Base-by-base conservation (phyloP, 2,888 invertebrate genomes). In the Herminia tarsipennalis region DNA sequence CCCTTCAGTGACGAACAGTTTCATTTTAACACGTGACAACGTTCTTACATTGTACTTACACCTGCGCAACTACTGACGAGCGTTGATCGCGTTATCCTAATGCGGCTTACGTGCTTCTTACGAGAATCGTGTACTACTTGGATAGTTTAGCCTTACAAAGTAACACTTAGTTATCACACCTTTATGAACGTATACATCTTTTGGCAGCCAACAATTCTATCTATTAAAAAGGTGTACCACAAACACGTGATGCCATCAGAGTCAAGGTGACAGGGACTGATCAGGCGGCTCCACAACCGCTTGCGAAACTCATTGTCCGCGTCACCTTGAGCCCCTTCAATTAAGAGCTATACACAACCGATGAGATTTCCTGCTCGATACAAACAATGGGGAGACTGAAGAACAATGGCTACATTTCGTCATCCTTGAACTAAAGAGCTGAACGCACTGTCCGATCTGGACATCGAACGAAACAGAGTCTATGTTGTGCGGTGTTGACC, bases 361-460 rank as follows among this genome's bases (percentile, higher is more conserved):
- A 36, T 21, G 27, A 37, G 20, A 28, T 36, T 47, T 47, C 47
- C 41, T 47, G 40, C 16, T 30, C 13, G n/a, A 34, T 18, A 16
- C 12, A 16, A 36, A 36, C 46, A 40, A 41, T 47, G 21, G 16
- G 1, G 5, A 29, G 18, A 10, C 20, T n/a, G 13, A 14, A 18
- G 6, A 33, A 34, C 14, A 37, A 34, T 21, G 6, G 21, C 10
- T 27, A 22, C 2, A 32, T 12, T 18, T 13, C 24, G 10, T 24
- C 16, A 22, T 22, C 28, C 34, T 35, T 28, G 41, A 28, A 21
- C 24, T 39, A 13, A 8, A 18, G 3, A 40, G 5, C n/a, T 1
- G 27, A 8, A 14, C 10, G 9, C 25, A 12, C 12, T 14, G 28
- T 21, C 8, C 1, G 13, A 12, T 3, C 9, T 37, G 18, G n/a